Conservation (phyloP, 2,797 vertebrate genomes). For the Eospalax fontanierii region DNA sequence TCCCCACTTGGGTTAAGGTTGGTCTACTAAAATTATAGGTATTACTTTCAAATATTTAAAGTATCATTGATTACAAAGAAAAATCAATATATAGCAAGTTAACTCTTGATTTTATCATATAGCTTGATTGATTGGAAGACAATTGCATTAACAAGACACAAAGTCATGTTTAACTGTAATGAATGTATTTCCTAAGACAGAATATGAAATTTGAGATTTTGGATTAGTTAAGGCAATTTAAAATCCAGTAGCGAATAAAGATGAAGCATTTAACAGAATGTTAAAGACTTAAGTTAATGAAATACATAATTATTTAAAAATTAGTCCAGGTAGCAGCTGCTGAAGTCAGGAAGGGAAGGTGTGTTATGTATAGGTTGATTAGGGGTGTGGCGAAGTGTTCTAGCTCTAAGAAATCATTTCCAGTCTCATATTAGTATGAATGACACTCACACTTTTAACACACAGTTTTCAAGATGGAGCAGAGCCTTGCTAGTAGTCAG, state of each 20-base stretch:
- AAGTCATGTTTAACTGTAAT: neutral
- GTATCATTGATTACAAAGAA: neutral
- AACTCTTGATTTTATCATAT: constrained; percentile 1
- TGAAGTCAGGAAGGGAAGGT: neutral
- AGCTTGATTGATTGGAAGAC: neutral
- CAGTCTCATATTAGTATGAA: neutral
- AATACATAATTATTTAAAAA: neutral
- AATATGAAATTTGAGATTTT: constrained; percentile 51
- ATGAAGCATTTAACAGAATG: neutral
- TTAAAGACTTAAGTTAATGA: constrained; percentile 3
- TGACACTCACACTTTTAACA: neutral
- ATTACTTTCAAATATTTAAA: neutral
- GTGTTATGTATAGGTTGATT: neutral
- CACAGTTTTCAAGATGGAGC: neutral
- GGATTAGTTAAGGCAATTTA: neutral
- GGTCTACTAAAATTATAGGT: neutral
- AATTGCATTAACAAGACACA: neutral
- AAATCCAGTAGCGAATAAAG: neutral
- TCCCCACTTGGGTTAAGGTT: neutral
- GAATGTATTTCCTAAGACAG: neutral
- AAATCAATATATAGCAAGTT: neutral
- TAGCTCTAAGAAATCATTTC: neutral
- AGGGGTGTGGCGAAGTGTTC: rapidly evolving
- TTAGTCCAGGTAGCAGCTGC: neutral
- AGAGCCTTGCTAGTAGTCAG: neutral